Conservation (phyloP, 2,888 invertebrate genomes). For the Trachelus tabidus region DNA sequence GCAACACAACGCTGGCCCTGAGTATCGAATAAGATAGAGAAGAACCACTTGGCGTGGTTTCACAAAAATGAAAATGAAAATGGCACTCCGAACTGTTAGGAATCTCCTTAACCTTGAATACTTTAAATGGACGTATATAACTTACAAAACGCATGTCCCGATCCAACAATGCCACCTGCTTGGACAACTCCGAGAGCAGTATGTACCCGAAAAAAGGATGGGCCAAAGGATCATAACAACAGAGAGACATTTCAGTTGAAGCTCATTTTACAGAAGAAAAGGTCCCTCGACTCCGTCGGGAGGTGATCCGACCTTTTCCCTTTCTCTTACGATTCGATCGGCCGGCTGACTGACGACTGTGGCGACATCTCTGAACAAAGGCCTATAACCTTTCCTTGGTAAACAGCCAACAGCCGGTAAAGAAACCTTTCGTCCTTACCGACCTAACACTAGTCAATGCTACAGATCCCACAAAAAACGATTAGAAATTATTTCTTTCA, state of each 20-base stretch:
- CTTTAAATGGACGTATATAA: background rate
- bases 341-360: background rate
- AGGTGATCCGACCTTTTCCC: background rate
- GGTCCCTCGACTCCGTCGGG: background rate
- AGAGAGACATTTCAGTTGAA: background rate
- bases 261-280: background rate
- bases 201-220: background rate
- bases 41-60: constrained; percentile 25
- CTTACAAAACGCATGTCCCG: background rate
- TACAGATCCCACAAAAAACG: background rate
- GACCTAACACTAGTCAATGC: too few species aligned
- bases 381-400: background rate
- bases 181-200: background rate
- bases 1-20: constrained; percentile 27
- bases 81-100: background rate
- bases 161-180: background rate
- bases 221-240: background rate
- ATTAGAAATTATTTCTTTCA: background rate
- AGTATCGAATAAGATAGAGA: constrained; percentile 25
- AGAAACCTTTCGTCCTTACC: background rate
- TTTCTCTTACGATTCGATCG: background rate
- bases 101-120: background rate
- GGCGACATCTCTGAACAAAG: background rate
- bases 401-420: background rate
- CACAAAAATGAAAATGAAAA: constrained; percentile 6